Evolutionary conservation across 2,888 invertebrate genomes (phyloP), one percentile per base, ranked within the genome.

Genomic region (Ormyrus thymus): DNA sequence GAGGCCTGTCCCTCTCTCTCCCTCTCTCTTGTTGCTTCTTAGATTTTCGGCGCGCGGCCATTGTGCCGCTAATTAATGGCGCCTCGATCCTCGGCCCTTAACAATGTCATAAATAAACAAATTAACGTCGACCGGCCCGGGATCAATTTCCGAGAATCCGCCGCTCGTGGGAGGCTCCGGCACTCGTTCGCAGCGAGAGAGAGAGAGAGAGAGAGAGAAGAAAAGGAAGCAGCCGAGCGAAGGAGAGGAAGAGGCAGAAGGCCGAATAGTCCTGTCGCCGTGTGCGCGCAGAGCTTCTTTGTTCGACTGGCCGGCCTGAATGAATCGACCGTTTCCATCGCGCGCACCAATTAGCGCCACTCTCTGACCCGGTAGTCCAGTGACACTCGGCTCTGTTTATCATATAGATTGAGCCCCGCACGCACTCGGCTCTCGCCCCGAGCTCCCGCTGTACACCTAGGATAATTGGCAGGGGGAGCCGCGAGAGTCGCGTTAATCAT

Each of bases 321-420:
- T 7, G 62, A n/a, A 51, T 66, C 70, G 70, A 73, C 45, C 48
- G 61, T 55, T 45, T 13, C 6, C 10, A 45, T 45, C 11, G 7
- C 50, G 72, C 78, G 59, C 70, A 29, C 29, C 29, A 29, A 29
- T 29, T 29, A 29, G 29, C 29, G 15, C 56, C 50, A 80, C 66
- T 82, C 64, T 78, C 82, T 79, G 82, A 83, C 80, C 29, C 29
- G 29, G 29, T 4, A 79, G 83, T 82, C 77, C 75, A 83, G 82
- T 83, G 84, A 85, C 83, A 84, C 83, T 29, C 9, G 29, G 43
- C 29, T 29, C 87, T 87, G 86, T 87, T 88, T 88, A 88, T 88
- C 87, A 87, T 88, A 88, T 88, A 88, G 87, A 88, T 88, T 88
- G 87, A 86, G 84, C 13, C 56, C n/a, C 46, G 68, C 56, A 56